Percentiles rank a stretch among this genome's conserved stretches.
Conservation (phyloP, 2,888 invertebrate species). For the Anodontia alba region DNA sequence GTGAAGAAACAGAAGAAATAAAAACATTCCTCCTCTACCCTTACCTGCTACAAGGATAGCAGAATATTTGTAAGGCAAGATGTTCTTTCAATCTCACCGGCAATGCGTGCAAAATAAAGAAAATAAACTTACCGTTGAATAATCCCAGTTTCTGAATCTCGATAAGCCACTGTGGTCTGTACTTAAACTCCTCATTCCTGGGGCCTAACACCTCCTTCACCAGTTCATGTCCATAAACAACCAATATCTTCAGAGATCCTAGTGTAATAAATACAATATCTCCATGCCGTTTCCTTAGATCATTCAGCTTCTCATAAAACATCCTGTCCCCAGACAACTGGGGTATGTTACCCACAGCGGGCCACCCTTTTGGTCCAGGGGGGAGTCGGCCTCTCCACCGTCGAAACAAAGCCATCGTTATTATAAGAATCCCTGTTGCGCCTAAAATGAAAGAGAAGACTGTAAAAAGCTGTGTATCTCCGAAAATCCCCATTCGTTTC, state of each 20-base stretch:
- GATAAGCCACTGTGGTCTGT: conserved; percentile 49
- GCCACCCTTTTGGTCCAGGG: conserved; percentile 45
- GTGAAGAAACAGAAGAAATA: too few species aligned
- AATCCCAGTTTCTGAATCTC: conserved; percentile 48
- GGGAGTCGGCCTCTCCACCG: conserved; percentile 6
- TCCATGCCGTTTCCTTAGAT: conserved; percentile 40
- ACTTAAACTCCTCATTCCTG: conserved; percentile 40
- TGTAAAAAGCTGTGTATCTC: not conserved
- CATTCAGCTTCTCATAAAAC: conserved; percentile 54
- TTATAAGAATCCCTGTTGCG: not conserved
- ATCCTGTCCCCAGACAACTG: conserved; percentile 51
- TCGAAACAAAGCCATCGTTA: not conserved
- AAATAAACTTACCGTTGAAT: conserved; percentile 47
- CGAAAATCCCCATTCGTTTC: too few species aligned
- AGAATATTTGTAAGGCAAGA: too few species aligned
- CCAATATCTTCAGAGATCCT: conserved; percentile 49
- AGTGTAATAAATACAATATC: conserved; percentile 44
- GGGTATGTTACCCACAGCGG: conserved; percentile 41
- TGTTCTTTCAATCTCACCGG: too few species aligned
- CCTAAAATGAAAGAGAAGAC: not conserved
- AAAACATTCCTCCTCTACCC: too few species aligned
- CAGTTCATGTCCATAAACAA: conserved; percentile 52
- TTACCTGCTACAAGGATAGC: too few species aligned
- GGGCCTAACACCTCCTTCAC: conserved; percentile 34
- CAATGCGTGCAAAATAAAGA: too few species aligned